Base-by-base conservation (phyloP, 1,140 invertebrate species). In the Contarinia nasturtii region DNA sequence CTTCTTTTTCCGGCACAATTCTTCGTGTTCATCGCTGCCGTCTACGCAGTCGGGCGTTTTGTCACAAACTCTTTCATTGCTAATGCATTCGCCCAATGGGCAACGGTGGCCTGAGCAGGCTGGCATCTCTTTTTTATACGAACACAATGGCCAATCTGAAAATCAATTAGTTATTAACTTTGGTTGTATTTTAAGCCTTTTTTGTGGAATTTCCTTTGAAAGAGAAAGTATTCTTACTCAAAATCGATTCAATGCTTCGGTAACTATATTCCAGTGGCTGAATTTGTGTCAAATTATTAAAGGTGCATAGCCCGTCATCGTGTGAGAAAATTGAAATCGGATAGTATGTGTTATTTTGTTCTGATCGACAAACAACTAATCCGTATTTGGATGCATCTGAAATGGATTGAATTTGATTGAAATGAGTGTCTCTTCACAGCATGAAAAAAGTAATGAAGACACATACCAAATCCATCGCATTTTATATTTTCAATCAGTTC, bases 31-130 rank as follows among this genome's bases (percentile, higher is more conserved):
- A 54, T 85, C 81, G 11, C 60, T 64, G 17, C 66, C 71, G 53
- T 78, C 73, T 55, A 76, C 68, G 63, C 87, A 92, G 51, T 90
- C 72, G 1, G 55, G 55, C 40, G 76, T 62, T 0, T 77, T 78
- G 57, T 91, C 72, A 56, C 85, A 89, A 22, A 84, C 63, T 45
- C 72, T 66, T 7, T 64, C 47, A 37, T 68, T 62, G 1, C 71
- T 53, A 19, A 89, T 54, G 60, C 86, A 90, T 40, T 73, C 57
- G 0, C 86, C 85, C 34, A 79, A 63, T 18, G 66, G 58, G 61
- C 86, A 91, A 45, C 78, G 66, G 36, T 41, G 38, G 44, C 54
- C 52, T 5, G 63, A 42, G 52, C 81, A 84, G 7, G 49, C 4
- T 2, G 66, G 56, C 44, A 56, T 50, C 47, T 8, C 7, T 7